Evolutionary conservation across 2,113 vertebrate genomes (phyloP), one percentile per base, ranked within the genome.

Genomic region (Cnemophilus loriae): DNA sequence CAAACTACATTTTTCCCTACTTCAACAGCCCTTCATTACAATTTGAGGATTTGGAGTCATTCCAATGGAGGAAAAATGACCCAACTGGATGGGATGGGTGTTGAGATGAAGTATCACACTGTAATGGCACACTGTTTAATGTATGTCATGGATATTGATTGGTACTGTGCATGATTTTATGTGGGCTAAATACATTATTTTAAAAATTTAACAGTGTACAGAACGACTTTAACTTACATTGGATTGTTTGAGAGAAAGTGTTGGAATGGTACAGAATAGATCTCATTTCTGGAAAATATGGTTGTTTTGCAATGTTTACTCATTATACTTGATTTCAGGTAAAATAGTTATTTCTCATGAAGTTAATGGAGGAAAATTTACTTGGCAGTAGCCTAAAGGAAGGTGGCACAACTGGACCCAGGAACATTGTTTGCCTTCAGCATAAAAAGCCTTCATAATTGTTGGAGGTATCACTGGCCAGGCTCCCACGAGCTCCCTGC

Each of bases 1-100:
- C 93, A 96, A 91, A 83, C 88, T 53, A 32, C 53, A 57, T 93
- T 89, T 96, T 87, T 39, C 74, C 67, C 46, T 61, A 68, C 78
- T 92, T 91, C 60, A 94, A 77, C 78, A 90, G 63, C 30, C 24
- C 67, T 80, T 88, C 59, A 88, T 83, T 85, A 94, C 84, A 91
- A 26, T 88, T 63, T 47, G 75, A 86, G 95, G 60, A 3, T 91
- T 90, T 95, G 84, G 90, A 90, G 52, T 67, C 7, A n/a, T n/a
- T 91, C 88, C 90, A 94, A 2, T 50, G 30, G 63, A 88, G 30
- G 53, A 79, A 65, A 84, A 94, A 46, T 4, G 18, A 47, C 39
- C 21, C 37, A 1, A 5, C 46, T 89, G 64, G 46, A 90, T 87
- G 42, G 87, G 79, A 63, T 92, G 71, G 59, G 47, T 94, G 71